Evolutionary conservation across 1,140 invertebrate species (phyloP).

Genomic region (Pseudomyrmex sp.): DNA sequence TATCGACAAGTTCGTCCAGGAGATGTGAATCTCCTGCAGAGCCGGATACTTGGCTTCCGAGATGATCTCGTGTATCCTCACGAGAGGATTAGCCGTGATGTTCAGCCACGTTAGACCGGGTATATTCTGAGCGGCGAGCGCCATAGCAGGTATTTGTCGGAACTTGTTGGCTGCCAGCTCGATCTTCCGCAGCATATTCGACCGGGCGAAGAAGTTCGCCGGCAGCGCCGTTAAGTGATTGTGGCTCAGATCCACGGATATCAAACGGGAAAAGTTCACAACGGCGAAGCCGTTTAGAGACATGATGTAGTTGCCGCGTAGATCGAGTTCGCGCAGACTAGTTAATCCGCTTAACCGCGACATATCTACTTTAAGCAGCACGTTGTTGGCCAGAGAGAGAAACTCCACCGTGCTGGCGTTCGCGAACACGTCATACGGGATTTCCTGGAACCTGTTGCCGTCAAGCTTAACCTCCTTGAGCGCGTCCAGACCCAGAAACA

Average conservation of each 20-base stretch:
- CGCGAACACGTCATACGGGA: conserved; percentile 91
- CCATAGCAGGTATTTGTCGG: conserved; percentile 91
- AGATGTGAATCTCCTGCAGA: conserved; percentile 93
- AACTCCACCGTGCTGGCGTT: conserved; percentile 91
- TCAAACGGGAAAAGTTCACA: conserved; percentile 89
- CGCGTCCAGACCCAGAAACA: conserved; percentile 89
- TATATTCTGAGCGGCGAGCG: conserved; percentile 90
- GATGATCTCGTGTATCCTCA: conserved; percentile 89
- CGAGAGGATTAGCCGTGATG: conserved; percentile 92
- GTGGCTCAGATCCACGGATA: conserved; percentile 90
- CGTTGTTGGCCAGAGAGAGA: conserved; percentile 90
- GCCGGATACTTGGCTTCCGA: conserved; percentile 88
- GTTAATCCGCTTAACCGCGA: conserved; percentile 90
- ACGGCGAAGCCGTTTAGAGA: conserved; percentile 91
- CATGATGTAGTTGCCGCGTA: conserved; percentile 91
- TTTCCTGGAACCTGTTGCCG: conserved; percentile 89
- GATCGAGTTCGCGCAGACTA: conserved; percentile 90
- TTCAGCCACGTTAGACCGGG: conserved; percentile 91
- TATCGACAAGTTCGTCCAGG: conserved; percentile 92
- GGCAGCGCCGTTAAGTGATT: conserved; percentile 91
- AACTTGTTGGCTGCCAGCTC: conserved; percentile 94
- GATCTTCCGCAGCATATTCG: conserved; percentile 89
- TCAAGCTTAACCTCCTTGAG: conserved; percentile 92
- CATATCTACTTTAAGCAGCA: conserved; percentile 90
- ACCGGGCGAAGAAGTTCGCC: conserved; percentile 92